Percentiles rank a stretch among this genome's conserved stretches.
Conservation (phyloP, 2,113 vertebrate genomes). For the Elaphurus davidianus region DNA sequence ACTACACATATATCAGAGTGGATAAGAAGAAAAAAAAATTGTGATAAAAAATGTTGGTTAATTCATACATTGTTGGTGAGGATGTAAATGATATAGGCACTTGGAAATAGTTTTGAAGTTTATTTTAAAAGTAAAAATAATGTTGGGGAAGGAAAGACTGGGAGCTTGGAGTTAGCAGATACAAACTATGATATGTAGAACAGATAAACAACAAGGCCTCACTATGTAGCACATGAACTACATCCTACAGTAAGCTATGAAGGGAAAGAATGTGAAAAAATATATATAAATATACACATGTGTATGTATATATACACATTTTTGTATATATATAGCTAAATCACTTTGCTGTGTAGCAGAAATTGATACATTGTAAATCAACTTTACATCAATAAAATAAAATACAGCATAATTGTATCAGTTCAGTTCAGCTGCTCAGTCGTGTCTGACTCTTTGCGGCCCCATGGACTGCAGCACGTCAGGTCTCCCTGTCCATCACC, state of each 20-base stretch:
- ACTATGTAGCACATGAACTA: neutral
- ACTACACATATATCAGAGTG: neutral
- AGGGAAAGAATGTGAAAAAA: neutral
- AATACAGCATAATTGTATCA: neutral
- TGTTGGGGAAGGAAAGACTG: neutral
- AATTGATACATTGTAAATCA: neutral
- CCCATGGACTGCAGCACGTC: neutral
- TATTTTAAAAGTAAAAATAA: neutral
- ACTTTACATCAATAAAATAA: neutral
- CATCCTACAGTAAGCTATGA: neutral
- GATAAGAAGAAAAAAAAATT: neutral
- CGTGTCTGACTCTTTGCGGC: rapidly evolving
- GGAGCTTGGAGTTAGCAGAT: neutral
- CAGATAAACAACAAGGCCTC: neutral
- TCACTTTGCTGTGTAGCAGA: neutral
- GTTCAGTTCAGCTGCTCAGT: neutral
- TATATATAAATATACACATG: neutral
- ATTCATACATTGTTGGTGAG: neutral
- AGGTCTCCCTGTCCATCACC: neutral
- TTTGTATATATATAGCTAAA: neutral
- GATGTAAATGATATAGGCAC: neutral
- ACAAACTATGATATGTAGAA: neutral
- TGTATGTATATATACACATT: neutral
- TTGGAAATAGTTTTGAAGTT: neutral
- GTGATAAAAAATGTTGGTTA: neutral